These are phyloP conservation scores for Tokudaia muenninki DNA, from an alignment of 2,797 vertebrate genomes.

Conservation along the genomic window DNA sequence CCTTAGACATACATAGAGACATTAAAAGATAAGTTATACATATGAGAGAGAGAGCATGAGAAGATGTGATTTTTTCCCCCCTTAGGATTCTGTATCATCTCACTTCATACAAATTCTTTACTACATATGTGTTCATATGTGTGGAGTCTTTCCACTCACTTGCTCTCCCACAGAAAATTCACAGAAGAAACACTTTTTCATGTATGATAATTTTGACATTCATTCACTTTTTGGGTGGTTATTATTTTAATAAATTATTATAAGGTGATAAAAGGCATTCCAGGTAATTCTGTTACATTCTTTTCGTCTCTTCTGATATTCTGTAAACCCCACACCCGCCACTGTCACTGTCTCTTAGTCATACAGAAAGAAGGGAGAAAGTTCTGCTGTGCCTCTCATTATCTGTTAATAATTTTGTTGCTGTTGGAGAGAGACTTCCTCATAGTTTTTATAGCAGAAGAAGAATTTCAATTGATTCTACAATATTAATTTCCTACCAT, in stretches of 20 bases:
- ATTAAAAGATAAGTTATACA: not conserved
- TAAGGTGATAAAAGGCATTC: not conserved
- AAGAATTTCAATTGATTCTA: not conserved
- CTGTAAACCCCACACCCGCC: not conserved
- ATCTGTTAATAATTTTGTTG: not conserved
- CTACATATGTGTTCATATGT: not conserved
- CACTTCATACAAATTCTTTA: not conserved
- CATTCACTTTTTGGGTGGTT: not conserved
- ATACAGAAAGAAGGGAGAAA: not conserved
- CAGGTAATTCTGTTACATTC: not conserved
- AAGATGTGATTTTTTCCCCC: not conserved
- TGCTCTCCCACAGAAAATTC: not conserved
- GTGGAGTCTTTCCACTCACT: not conserved
- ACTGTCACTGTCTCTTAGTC: not conserved
- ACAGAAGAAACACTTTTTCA: not conserved
- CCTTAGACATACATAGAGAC: not conserved
- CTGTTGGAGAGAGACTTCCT: not conserved
- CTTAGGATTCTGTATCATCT: not conserved
- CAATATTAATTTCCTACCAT: not conserved
- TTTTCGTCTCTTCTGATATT: not conserved
- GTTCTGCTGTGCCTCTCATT: not conserved
- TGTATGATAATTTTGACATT: not conserved
- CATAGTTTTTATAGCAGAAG: not conserved
- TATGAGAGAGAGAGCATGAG: not conserved
- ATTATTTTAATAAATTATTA: not conserved